Percentiles rank a stretch among this genome's conserved stretches.
Evolutionary conservation across 2,113 vertebrate genomes (phyloP).

Genomic region (Scophthalmus maximus): DNA sequence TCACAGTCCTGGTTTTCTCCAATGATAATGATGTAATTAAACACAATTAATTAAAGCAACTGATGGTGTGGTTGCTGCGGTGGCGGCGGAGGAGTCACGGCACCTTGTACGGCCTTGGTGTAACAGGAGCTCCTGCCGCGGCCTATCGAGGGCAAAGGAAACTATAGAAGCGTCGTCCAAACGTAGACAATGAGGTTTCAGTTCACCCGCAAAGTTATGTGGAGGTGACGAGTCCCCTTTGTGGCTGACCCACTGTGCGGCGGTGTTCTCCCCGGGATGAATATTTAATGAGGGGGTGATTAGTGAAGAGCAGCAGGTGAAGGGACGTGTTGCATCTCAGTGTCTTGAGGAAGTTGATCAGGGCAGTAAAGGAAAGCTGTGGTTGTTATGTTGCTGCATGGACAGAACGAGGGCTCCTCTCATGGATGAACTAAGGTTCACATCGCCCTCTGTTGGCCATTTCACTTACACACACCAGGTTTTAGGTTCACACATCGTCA

Average conservation of each 20-base stretch:
- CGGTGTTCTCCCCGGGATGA: neutral
- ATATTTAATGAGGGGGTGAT: constrained; percentile 32
- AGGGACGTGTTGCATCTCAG: neutral
- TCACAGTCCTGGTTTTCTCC: constrained; percentile 12
- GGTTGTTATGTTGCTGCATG: too few species aligned
- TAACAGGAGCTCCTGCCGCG: constrained; percentile 48
- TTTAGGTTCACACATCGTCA: too few species aligned
- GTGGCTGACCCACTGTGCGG: neutral
- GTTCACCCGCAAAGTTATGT: constrained; percentile 12
- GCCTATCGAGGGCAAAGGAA: constrained; percentile 52
- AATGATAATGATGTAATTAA: constrained; percentile 49
- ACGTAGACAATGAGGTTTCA: constrained; percentile 45
- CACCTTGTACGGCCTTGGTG: constrained; percentile 11
- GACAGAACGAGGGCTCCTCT: rapidly evolving
- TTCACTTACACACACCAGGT: constrained; percentile 31
- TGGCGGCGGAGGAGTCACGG: too few species aligned
- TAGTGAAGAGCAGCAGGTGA: neutral
- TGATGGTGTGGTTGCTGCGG: constrained; percentile 14
- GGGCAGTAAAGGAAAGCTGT: neutral
- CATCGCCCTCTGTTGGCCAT: constrained; percentile 63
- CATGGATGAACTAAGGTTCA: neutral
- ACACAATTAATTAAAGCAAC: constrained; percentile 33
- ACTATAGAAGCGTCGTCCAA: constrained; percentile 60
- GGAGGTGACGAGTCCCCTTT: neutral
- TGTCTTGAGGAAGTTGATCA: neutral